Evolutionary conservation across 2,113 vertebrate species (phyloP).

Genomic region (Axis porcinus): DNA sequence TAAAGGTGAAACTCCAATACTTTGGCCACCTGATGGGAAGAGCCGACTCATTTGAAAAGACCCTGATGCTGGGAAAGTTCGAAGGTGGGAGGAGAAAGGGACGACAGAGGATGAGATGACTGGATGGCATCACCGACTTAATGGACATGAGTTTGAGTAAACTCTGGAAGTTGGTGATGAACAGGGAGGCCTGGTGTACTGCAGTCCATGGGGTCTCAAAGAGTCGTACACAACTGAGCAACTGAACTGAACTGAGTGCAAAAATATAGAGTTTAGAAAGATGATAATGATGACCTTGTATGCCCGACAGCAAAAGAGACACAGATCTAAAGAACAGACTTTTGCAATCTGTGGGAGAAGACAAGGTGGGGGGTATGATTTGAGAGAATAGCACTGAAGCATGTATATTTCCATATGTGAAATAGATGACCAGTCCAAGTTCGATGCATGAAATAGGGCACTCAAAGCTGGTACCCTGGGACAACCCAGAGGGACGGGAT

Average conservation of each 20-base stretch:
- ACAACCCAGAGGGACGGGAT: not conserved
- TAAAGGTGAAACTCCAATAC: not conserved
- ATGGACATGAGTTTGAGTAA: not conserved
- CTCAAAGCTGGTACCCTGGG: not conserved
- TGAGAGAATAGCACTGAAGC: not conserved
- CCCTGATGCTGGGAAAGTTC: not conserved
- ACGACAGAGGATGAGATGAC: not conserved
- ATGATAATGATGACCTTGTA: not conserved
- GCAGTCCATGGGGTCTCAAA: not conserved
- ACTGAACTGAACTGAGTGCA: not conserved
- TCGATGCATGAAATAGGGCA: not conserved
- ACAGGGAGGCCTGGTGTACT: not conserved
- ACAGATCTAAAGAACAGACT: not conserved
- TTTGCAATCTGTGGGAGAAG: not conserved
- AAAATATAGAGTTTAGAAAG: not conserved
- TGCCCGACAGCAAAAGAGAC: not conserved
- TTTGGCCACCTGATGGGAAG: not conserved
- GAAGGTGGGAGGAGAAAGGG: not conserved
- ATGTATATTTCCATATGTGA: not conserved
- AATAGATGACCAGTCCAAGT: not conserved
- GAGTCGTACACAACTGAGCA: accelerated
- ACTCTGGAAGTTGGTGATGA: not conserved
- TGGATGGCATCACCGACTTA: not conserved
- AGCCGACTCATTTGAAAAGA: not conserved
- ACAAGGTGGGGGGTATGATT: not conserved